Conservation (phyloP, 2,113 vertebrate genomes). For the Chionodraco myersi region DNA sequence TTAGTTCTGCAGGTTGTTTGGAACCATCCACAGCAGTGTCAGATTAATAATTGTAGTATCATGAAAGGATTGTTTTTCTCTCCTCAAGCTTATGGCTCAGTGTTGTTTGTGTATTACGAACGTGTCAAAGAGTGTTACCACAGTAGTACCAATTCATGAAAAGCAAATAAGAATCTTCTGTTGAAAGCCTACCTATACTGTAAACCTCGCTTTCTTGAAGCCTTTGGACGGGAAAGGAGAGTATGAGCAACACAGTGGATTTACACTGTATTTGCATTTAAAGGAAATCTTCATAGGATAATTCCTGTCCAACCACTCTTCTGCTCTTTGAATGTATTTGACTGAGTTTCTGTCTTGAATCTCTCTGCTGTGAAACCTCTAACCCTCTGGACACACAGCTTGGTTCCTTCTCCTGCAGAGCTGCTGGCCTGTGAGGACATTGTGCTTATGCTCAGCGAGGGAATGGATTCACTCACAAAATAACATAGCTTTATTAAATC, state of each 20-base stretch:
- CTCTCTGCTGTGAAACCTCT: slow-evolving; percentile 23
- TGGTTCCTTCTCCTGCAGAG: slow-evolving; percentile 43
- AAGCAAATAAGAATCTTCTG: neutral
- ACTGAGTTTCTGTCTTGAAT: neutral
- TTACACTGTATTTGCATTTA: slow-evolving; percentile 11
- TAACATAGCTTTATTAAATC: slow-evolving; percentile 71
- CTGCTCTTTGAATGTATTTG: neutral
- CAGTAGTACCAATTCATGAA: neutral
- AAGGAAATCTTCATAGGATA: neutral
- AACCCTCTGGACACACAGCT: slow-evolving; percentile 29
- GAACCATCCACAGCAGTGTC: neutral
- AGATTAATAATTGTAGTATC: neutral
- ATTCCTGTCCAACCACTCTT: too few relatives aligned
- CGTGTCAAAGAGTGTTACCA: neutral
- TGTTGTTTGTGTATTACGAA: neutral
- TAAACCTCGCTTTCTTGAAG: neutral
- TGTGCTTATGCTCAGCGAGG: slow-evolving; percentile 32
- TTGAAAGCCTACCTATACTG: neutral
- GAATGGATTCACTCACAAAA: slow-evolving; percentile 69
- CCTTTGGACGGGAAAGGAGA: neutral
- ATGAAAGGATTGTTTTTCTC: neutral
- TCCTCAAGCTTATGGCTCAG: neutral
- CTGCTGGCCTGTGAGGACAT: slow-evolving; percentile 59
- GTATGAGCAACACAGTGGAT: neutral
- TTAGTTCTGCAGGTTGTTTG: slow-evolving; percentile 1